These are phyloP conservation scores for Phrynocephalus vlangalii DNA, from an alignment of 2,797 vertebrate genomes.

Conservation along the genomic window DNA sequence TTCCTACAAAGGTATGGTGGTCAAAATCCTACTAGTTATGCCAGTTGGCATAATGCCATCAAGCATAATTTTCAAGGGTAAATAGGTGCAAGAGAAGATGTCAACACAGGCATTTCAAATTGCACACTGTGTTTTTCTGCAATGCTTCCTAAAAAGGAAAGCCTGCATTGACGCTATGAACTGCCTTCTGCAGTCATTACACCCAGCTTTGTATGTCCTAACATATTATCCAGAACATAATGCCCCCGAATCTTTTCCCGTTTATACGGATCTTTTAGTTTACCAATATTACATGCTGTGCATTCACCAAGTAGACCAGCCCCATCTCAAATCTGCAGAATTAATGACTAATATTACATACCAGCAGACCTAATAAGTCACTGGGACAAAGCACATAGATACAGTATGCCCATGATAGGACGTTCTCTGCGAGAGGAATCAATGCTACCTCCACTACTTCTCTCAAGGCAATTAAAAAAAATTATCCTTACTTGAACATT, in stretches of 20 bases:
- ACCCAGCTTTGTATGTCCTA: neutral
- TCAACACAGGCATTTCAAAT: neutral
- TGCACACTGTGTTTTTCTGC: neutral
- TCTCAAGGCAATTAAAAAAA: neutral
- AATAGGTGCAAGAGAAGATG: neutral
- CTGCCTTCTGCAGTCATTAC: neutral
- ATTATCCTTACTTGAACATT: neutral
- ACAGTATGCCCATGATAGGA: neutral
- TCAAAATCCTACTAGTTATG: too few relatives aligned
- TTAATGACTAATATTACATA: neutral
- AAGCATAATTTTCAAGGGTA: too few relatives aligned
- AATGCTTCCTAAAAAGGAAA: neutral
- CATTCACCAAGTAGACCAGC: neutral
- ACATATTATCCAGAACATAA: neutral
- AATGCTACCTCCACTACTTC: neutral
- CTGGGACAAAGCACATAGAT: neutral
- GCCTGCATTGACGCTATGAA: neutral
- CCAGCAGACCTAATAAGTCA: neutral
- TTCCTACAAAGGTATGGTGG: neutral
- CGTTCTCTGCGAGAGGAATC: neutral
- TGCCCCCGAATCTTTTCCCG: neutral
- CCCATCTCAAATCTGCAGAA: neutral
- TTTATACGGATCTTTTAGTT: neutral
- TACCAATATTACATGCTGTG: neutral
- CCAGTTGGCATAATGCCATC: too few relatives aligned